Evolutionary conservation across 2,888 invertebrate genomes (phyloP).

Genomic region (Heliconius sara): DNA sequence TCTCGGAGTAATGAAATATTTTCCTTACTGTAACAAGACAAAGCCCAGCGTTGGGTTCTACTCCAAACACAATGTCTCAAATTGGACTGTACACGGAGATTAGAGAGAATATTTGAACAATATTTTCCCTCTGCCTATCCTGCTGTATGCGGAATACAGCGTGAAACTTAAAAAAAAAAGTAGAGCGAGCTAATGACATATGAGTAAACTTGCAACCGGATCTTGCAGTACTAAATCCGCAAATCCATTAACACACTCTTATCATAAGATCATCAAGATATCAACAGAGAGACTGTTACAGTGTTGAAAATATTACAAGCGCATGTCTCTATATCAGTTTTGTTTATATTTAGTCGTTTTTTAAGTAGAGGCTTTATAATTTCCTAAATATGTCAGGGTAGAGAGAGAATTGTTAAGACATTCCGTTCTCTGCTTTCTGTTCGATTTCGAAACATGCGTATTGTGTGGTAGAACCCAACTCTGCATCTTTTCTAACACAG

Average conservation of each 20-base stretch:
- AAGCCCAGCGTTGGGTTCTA: not conserved
- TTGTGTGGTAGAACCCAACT: no score
- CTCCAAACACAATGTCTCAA: not conserved
- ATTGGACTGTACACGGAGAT: not conserved
- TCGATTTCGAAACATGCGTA: no score
- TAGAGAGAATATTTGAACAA: no score
- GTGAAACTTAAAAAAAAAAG: no score
- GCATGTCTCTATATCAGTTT: no score
- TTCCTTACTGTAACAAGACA: not conserved
- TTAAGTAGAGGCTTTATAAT: no score
- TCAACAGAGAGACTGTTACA: not conserved
- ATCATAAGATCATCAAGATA: slow-evolving; percentile 6
- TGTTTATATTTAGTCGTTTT: no score
- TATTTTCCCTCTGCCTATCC: not conserved
- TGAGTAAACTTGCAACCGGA: slow-evolving; percentile 1
- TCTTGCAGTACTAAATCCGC: not conserved
- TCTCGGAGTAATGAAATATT: not conserved
- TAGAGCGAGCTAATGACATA: not conserved
- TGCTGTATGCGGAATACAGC: not conserved
- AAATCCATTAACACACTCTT: slow-evolving; percentile 8
- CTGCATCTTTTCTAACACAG: no score
- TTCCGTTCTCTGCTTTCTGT: no score
- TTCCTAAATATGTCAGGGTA: no score
- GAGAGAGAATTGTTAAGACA: no score
- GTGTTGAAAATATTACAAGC: not conserved